These are phyloP conservation scores for Lutjanus campechanus DNA, from an alignment of 2,797 vertebrate species.

Conservation along the genomic window DNA sequence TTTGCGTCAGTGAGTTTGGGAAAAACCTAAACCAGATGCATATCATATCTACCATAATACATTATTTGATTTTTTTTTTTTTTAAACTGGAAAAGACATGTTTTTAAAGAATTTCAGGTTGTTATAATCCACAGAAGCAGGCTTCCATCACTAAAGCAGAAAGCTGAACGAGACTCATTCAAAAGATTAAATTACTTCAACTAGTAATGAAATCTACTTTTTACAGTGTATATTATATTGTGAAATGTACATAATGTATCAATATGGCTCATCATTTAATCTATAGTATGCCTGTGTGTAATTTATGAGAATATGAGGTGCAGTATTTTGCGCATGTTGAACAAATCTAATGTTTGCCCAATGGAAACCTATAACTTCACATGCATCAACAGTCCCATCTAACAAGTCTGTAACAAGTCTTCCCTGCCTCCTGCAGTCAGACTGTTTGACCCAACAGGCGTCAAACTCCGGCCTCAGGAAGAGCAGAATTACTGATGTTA, in stretches of 20 bases:
- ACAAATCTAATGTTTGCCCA: neutral
- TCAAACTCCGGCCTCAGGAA: conserved; percentile 69
- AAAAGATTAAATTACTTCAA: too few species aligned
- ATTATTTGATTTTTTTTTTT: too few species aligned
- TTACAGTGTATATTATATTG: too few species aligned
- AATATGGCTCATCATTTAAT: neutral
- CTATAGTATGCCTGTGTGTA: neutral
- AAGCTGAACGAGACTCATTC: too few species aligned
- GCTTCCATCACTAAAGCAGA: too few species aligned
- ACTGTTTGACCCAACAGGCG: conserved; percentile 66
- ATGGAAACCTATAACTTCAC: neutral
- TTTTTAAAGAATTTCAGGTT: too few species aligned
- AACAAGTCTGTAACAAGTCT: conserved; percentile 13
- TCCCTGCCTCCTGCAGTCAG: conserved; percentile 31
- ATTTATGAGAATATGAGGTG: neutral
- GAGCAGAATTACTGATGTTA: conserved; percentile 66
- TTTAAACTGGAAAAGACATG: too few species aligned
- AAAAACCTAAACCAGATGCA: too few species aligned
- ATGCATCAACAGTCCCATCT: neutral
- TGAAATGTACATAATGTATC: neutral
- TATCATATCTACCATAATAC: too few species aligned
- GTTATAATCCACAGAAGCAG: too few species aligned
- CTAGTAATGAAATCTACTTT: too few species aligned
- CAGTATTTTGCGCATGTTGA: neutral
- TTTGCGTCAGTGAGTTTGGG: too few species aligned